phyloP scores from a whole-genome alignment of 1,140 invertebrate genomes.

The Ephestia elutella region DNA sequence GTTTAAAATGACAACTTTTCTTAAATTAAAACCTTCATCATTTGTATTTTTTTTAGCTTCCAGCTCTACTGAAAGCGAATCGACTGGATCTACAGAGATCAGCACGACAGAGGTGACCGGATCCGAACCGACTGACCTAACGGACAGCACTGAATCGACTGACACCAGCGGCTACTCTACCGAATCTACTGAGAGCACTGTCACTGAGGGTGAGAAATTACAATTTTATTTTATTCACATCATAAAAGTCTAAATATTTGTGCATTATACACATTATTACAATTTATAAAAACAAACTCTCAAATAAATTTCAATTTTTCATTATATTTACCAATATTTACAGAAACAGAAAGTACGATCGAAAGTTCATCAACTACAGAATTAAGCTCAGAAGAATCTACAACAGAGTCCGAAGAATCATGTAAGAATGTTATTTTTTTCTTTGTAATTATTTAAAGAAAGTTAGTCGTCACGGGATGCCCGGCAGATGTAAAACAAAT shows the following conservation, averaged over 20 bases:
- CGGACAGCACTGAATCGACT: conserved; percentile 16
- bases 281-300: neutral
- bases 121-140: conserved; percentile 13
- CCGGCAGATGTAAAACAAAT: too few relatives aligned
- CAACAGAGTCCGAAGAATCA: conserved; percentile 15
- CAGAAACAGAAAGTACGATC: conserved; percentile 12
- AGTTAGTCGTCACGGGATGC: too few relatives aligned
- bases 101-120: conserved; percentile 3
- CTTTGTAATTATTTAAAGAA: too few relatives aligned
- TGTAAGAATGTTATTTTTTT: too few relatives aligned
- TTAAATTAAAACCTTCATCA: too few relatives aligned
- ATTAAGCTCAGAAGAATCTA: conserved; percentile 21
- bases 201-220: neutral
- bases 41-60: neutral
- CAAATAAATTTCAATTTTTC: too few relatives aligned
- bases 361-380: conserved; percentile 14
- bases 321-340: neutral
- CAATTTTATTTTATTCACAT: neutral
- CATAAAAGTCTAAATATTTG: neutral
- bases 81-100: conserved; percentile 8
- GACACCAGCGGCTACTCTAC: conserved; percentile 6
- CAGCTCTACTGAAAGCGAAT: neutral
- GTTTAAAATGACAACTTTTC: too few relatives aligned
- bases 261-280: neutral
- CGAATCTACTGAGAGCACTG: conserved; percentile 10